Conservation (phyloP, 2,113 vertebrate genomes). For the Eudyptes chrysolophus region DNA sequence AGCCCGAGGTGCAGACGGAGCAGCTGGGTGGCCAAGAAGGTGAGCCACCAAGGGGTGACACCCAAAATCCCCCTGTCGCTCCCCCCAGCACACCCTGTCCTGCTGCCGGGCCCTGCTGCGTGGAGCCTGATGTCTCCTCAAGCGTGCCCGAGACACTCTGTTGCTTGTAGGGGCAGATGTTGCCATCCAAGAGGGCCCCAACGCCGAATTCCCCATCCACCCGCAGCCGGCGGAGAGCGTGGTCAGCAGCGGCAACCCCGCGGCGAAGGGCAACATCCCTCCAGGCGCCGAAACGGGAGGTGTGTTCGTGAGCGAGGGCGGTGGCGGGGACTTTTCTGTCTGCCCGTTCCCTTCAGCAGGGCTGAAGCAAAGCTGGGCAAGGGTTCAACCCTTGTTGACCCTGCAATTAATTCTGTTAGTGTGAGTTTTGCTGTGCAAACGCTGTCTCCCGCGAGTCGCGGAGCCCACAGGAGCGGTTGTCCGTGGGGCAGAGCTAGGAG, state of each 20-base stretch:
- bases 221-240: accelerated
- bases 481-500: accelerated
- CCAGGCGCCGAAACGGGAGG: neutral
- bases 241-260: neutral
- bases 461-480: neutral
- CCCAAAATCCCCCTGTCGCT: neutral
- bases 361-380: neutral
- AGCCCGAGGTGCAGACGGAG: neutral
- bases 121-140: neutral
- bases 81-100: neutral
- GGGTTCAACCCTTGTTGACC: accelerated
- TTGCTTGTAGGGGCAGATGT: neutral
- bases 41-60: neutral
- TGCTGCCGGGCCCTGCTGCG: neutral
- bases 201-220: neutral
- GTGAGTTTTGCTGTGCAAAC: neutral
- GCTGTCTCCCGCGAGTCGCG: accelerated
- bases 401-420: accelerated
- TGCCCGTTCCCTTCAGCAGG: accelerated
- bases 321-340: accelerated
- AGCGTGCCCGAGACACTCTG: accelerated
- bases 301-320: neutral
- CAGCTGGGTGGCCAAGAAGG: neutral
- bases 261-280: accelerated
- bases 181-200: neutral